Conservation (phyloP, 2,797 vertebrate genomes). For the Aplochiton taeniatus region DNA sequence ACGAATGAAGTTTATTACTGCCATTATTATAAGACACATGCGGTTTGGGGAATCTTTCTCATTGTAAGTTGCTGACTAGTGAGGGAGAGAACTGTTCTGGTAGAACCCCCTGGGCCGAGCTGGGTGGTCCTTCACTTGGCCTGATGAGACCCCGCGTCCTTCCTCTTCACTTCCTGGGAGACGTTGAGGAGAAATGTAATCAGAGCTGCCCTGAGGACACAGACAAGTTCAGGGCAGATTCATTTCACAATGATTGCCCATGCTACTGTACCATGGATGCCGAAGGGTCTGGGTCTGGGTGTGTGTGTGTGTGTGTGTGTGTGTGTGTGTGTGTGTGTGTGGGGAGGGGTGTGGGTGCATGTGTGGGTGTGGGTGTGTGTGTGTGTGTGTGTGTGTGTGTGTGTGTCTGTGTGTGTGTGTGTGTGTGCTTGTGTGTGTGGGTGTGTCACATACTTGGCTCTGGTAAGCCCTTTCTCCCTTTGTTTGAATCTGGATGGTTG, state of each 20-base stretch:
- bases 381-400: slow-evolving; percentile 18
- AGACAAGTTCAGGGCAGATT: slow-evolving; percentile 37
- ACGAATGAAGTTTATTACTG: too few species aligned
- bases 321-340: slow-evolving; percentile 18
- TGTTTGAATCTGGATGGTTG: too few species aligned
- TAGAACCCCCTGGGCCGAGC: too few species aligned
- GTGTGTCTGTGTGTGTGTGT: slow-evolving; percentile 21
- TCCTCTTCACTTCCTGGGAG: not conserved
- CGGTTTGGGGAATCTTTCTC: too few species aligned
- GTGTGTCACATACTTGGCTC: not conserved
- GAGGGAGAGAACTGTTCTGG: too few species aligned
- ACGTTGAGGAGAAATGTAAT: slow-evolving; percentile 7
- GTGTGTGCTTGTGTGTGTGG: slow-evolving; percentile 17
- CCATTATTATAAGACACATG: too few species aligned
- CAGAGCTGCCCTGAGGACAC: not conserved
- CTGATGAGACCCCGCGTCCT: too few species aligned
- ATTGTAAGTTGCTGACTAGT: too few species aligned
- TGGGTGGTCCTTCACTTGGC: not conserved
- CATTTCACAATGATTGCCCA: slow-evolving; percentile 27
- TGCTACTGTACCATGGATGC: slow-evolving; percentile 31
- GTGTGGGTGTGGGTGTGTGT: slow-evolving; percentile 10
- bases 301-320: slow-evolving; percentile 32
- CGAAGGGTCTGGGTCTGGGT: slow-evolving; percentile 6
- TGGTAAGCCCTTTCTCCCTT: too few species aligned
- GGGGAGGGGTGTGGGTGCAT: slow-evolving; percentile 14